A percentile compares a stretch with the other conserved stretches of the same genome.
These are phyloP conservation scores for Nettapus auritus DNA, from an alignment of 2,113 vertebrate species.

Conservation along the genomic window DNA sequence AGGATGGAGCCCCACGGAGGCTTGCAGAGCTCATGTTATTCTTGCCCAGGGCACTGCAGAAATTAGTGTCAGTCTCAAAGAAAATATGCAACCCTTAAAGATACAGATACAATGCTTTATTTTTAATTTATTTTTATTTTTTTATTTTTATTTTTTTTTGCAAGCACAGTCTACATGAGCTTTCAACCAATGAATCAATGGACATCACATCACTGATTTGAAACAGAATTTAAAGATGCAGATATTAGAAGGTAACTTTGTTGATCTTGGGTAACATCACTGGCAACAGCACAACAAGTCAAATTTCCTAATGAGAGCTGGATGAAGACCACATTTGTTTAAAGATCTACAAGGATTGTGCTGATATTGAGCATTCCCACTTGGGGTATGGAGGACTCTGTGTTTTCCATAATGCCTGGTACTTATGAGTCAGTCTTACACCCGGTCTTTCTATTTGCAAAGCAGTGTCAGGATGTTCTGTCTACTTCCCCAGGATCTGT, in stretches of 20 bases:
- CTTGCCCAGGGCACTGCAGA: conserved; percentile 27
- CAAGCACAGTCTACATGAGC: accelerated
- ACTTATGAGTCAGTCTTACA: background rate
- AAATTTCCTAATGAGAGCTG: background rate
- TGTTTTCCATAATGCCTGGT: background rate
- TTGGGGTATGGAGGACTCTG: background rate
- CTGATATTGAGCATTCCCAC: background rate
- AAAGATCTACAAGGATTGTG: background rate
- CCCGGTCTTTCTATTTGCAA: background rate
- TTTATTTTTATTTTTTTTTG: background rate
- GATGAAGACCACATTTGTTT: background rate
- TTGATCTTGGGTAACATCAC: background rate
- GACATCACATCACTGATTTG: background rate
- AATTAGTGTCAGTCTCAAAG: conserved; percentile 11
- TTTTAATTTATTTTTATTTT: background rate
- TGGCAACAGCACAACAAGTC: background rate
- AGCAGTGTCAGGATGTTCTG: accelerated
- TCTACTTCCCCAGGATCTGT: background rate
- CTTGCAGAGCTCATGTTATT: background rate
- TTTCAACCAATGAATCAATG: background rate
- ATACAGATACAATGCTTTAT: background rate
- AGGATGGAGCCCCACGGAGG: background rate
- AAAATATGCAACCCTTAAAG: background rate
- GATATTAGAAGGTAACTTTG: background rate
- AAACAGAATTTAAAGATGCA: background rate